Evolutionary conservation across 2,113 vertebrate species (phyloP).

Genomic region (Phylloscopus whistleri): DNA sequence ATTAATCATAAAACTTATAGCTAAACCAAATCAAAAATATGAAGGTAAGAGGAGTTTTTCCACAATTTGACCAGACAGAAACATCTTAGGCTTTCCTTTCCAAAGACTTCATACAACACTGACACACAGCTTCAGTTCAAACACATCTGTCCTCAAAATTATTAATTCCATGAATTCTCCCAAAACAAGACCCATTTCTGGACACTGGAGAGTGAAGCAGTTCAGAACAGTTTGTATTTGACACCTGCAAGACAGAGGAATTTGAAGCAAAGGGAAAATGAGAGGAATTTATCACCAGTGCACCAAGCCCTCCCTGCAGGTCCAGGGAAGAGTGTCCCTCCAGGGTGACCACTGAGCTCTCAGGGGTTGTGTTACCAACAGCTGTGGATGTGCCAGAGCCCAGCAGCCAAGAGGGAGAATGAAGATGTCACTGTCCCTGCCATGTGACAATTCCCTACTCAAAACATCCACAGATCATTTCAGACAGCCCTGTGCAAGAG

Average conservation of each 20-base stretch:
- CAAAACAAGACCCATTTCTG: neutral
- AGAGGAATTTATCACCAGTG: neutral
- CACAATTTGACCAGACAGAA: neutral
- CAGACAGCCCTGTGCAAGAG: neutral
- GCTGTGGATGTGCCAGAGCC: neutral
- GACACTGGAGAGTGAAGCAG: neutral
- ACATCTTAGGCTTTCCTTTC: neutral
- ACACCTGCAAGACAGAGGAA: neutral
- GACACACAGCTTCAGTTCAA: neutral
- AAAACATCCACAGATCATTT: neutral
- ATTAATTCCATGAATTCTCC: neutral
- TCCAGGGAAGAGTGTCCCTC: neutral
- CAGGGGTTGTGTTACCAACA: neutral
- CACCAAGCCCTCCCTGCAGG: neutral
- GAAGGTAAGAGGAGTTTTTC: neutral
- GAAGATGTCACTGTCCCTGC: neutral
- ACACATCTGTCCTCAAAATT: neutral
- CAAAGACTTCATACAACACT: neutral
- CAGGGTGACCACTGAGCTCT: fast-evolving
- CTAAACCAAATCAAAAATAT: neutral
- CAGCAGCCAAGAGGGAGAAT: neutral
- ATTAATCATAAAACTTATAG: neutral
- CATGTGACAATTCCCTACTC: neutral
- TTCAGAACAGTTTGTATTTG: neutral
- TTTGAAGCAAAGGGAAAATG: neutral